Conservation (phyloP, 1,140 invertebrate species). For the Radopholus similis region DNA sequence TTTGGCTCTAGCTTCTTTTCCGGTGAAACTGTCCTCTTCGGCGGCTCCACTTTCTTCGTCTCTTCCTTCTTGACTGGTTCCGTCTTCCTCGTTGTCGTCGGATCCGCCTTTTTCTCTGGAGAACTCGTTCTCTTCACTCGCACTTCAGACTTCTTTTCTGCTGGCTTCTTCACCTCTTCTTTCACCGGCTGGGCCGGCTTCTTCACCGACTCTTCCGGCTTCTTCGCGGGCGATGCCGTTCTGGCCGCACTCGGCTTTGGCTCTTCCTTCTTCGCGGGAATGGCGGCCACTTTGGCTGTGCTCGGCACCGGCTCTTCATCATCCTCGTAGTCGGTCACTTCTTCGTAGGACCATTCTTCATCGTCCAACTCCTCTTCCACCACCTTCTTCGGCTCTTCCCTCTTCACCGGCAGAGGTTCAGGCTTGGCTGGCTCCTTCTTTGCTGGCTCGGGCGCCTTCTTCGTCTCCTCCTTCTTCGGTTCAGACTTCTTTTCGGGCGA, state of each 20-base stretch:
- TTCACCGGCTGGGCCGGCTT: too few species aligned
- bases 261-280: neutral
- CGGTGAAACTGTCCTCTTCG: neutral
- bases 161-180: too few species aligned
- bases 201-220: neutral
- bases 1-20: neutral
- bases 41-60: neutral
- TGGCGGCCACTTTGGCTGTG: neutral
- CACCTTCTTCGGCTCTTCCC: slow-evolving; percentile 19
- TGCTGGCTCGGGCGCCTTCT: slow-evolving; percentile 14
- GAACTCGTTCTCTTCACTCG: neutral
- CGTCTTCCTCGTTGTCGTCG: neutral
- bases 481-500: slow-evolving; percentile 21
- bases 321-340: slow-evolving; percentile 22
- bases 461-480: slow-evolving; percentile 13
- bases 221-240: neutral
- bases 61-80: too few species aligned
- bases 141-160: neutral
- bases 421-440: slow-evolving; percentile 14
- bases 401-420: slow-evolving; percentile 13
- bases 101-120: neutral
- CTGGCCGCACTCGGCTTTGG: neutral
- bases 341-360: slow-evolving; percentile 27
- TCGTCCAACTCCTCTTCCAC: slow-evolving; percentile 13
- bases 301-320: slow-evolving; percentile 11